A percentile compares a stretch with the other conserved stretches of the same genome.
Conservation (phyloP, 2,113 vertebrate species). For the Alligator mississippiensis region DNA sequence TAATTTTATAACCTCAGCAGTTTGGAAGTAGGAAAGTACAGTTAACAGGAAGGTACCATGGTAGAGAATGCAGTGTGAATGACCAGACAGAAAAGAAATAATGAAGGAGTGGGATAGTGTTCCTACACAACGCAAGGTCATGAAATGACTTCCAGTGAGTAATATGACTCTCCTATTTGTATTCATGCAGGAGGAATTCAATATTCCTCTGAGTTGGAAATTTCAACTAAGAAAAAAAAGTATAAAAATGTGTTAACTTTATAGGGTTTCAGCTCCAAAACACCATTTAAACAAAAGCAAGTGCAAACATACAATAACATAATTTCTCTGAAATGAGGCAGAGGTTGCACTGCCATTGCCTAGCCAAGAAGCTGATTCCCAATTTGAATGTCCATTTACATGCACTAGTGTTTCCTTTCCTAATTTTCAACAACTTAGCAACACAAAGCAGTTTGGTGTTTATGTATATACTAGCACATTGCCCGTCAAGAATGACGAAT, state of each 20-base stretch:
- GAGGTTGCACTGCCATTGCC: background rate
- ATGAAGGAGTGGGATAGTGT: background rate
- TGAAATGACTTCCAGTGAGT: background rate
- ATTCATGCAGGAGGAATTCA: background rate
- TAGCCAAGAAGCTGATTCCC: background rate
- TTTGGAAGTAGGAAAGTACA: background rate
- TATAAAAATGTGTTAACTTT: background rate
- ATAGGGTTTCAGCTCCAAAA: background rate
- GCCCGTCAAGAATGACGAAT: too few relatives aligned
- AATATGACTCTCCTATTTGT: background rate
- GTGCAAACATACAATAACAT: background rate
- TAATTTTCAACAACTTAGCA: conserved; percentile 12
- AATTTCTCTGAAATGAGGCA: background rate
- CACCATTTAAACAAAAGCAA: background rate
- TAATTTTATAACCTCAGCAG: background rate
- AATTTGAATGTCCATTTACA: background rate
- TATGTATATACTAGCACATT: background rate
- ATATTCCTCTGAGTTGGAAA: background rate
- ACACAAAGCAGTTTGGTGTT: conserved; percentile 4
- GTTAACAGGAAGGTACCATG: background rate
- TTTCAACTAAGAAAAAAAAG: too few relatives aligned
- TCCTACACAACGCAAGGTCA: background rate
- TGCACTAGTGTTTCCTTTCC: background rate
- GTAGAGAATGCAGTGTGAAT: background rate
- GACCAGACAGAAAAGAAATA: background rate